Evolutionary conservation across 2,888 invertebrate genomes (phyloP), one percentile per base, ranked within the genome.

Genomic region (Volucella inanis): DNA sequence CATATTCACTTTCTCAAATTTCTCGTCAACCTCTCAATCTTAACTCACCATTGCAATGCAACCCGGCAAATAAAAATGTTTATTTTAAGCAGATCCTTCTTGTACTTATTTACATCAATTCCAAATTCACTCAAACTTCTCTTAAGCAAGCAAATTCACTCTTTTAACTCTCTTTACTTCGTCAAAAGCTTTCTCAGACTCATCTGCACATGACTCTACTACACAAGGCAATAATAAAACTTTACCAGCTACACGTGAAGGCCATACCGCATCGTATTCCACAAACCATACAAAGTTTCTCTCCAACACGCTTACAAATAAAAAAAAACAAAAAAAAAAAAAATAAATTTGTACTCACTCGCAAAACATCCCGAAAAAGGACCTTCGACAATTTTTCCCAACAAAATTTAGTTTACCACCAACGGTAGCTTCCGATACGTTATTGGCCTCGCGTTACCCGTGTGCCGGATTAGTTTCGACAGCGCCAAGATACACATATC

Each of bases 391-490:
- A 77, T 77, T 85, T 77, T 77, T 62, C 85, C 72, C 65, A 85
- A 72, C 81, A 72, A 62, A 80, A 64, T 85, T 85, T 49, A 85
- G 85, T 85, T 85, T 77, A 85, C 81, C 85, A 85, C 71, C 75
- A 85, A 81, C 85, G 81, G 81, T 85, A 81, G 85, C 85, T 85
- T 77, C 81, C 81, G 85, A 85, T 85, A 85, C 81, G 71, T 85
- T 76, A 85, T 81, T 85, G 76, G 85, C 68, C 52, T 81, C 81
- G 80, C 80, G 84, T 75, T 65, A 79, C 68, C 47, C 15, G 9
- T 11, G 6, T 49, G 70, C 64, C 68, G 70, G 54, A 75, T 43
- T 45, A 22, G 14, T 45, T n/a, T 57, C 22, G 10, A 65, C 10
- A 31, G 1, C 8, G 45, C 4, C 31, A 31, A 31, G 31, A 72